Evolutionary conservation across 2,888 invertebrate species (phyloP).

Genomic region (Stictocephala bisonia): DNA sequence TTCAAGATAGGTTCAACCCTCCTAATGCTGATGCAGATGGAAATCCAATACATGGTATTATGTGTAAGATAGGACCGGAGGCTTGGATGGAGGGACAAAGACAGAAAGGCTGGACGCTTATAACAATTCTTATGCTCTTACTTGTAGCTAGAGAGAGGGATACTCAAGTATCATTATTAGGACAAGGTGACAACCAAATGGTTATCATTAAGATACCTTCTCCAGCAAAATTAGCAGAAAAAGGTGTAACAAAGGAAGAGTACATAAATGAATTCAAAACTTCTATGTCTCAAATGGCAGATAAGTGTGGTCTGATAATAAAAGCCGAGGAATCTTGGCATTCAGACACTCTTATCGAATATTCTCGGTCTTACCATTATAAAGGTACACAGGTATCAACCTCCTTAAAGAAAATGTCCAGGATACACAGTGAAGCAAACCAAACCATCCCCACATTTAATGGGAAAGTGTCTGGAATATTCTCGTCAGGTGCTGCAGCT

Average conservation of each 20-base stretch:
- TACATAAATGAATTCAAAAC: background rate
- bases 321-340: background rate
- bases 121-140: background rate
- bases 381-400: background rate
- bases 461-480: background rate
- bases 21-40: background rate
- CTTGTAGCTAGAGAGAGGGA: background rate
- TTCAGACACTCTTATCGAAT: background rate
- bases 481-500: too few relatives aligned
- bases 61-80: background rate
- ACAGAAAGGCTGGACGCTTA: background rate
- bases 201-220: background rate
- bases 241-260: background rate
- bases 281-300: background rate
- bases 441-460: background rate
- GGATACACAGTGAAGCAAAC: background rate
- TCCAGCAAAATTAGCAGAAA: background rate
- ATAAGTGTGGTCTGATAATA: background rate
- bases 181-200: conserved; percentile 15
- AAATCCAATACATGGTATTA: background rate
- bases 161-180: background rate
- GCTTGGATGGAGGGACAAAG: conserved; percentile 9
- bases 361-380: background rate
- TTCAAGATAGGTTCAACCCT: background rate
- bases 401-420: background rate